Percentiles rank a stretch among this genome's conserved stretches.
These are phyloP conservation scores for Clarias macrocephalus DNA, from an alignment of 2,113 vertebrate genomes.

Conservation along the genomic window DNA sequence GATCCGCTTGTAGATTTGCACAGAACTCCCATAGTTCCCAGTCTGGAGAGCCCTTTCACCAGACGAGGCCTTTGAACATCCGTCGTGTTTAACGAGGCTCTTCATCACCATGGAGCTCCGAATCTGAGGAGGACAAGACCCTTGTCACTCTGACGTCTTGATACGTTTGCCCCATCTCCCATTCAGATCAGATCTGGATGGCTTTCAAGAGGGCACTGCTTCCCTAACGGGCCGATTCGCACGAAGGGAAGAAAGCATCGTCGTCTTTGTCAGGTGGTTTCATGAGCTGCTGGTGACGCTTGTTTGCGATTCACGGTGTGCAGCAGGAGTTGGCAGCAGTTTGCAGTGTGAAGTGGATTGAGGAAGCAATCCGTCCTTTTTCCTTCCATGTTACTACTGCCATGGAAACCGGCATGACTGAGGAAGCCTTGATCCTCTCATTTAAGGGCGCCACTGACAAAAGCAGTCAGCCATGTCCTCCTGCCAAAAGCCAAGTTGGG, in stretches of 20 bases:
- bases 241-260: slow-evolving; percentile 17
- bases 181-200: slow-evolving; percentile 23
- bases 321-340: slow-evolving; percentile 31
- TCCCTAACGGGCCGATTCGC: slow-evolving; percentile 35
- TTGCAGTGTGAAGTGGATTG: slow-evolving; percentile 24
- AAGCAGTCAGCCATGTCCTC: slow-evolving; percentile 24
- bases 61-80: slow-evolving; percentile 32
- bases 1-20: background rate
- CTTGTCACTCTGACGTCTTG: slow-evolving; percentile 46
- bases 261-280: slow-evolving; percentile 30
- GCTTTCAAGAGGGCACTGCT: background rate
- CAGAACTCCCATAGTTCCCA: slow-evolving; percentile 22
- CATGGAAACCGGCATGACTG: slow-evolving; percentile 52
- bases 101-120: slow-evolving; percentile 51
- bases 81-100: slow-evolving; percentile 26
- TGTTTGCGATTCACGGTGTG: slow-evolving; percentile 42
- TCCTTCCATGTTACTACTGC: slow-evolving; percentile 34
- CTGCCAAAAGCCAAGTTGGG: slow-evolving; percentile 37
- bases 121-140: slow-evolving; percentile 33
- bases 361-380: slow-evolving; percentile 22
- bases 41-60: slow-evolving; percentile 39
- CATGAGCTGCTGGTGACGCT: slow-evolving; percentile 31
- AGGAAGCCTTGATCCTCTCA: slow-evolving; percentile 44
- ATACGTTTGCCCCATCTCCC: slow-evolving; percentile 36
- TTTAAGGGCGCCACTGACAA: slow-evolving; percentile 42